Conservation (phyloP, 1,140 invertebrate genomes). For the Diabrotica virgifera region DNA sequence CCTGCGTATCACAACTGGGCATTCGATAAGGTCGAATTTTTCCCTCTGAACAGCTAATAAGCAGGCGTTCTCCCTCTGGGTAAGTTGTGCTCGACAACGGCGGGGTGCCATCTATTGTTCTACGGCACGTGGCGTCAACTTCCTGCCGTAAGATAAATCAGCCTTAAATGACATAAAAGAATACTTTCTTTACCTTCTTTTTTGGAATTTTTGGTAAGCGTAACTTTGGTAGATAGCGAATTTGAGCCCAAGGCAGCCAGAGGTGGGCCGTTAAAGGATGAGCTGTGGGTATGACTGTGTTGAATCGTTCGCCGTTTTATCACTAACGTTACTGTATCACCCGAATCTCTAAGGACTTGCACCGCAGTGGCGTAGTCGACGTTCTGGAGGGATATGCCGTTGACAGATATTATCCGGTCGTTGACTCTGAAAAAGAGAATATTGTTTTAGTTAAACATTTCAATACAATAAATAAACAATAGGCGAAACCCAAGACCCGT, state of each 20-base stretch:
- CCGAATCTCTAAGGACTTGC: conserved; percentile 84
- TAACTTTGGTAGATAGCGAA: conserved; percentile 68
- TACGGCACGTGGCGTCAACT: too few species aligned
- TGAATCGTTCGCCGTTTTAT: conserved; percentile 70
- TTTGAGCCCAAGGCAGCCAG: conserved; percentile 54
- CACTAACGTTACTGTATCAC: conserved; percentile 83
- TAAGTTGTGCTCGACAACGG: too few species aligned
- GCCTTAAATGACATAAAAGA: neutral
- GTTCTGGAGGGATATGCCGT: conserved; percentile 93
- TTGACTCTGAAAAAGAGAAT: conserved; percentile 72
- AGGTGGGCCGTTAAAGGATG: conserved; percentile 52
- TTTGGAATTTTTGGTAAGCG: conserved; percentile 86
- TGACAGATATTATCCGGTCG: conserved; percentile 95
- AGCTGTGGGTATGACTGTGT: conserved; percentile 51
- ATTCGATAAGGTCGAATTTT: too few species aligned
- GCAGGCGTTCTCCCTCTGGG: too few species aligned
- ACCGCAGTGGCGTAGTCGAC: conserved; percentile 94
- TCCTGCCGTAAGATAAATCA: too few species aligned
- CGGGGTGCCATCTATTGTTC: too few species aligned
- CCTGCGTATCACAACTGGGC: too few species aligned
- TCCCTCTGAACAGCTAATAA: too few species aligned
- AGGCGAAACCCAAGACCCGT: too few species aligned
- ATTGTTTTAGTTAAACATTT: too few species aligned
- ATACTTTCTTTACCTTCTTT: conserved; percentile 74
- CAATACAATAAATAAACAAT: too few species aligned